Evolutionary conservation across 2,113 vertebrate species (phyloP).

Genomic region (Aspiorhynchus laticeps): DNA sequence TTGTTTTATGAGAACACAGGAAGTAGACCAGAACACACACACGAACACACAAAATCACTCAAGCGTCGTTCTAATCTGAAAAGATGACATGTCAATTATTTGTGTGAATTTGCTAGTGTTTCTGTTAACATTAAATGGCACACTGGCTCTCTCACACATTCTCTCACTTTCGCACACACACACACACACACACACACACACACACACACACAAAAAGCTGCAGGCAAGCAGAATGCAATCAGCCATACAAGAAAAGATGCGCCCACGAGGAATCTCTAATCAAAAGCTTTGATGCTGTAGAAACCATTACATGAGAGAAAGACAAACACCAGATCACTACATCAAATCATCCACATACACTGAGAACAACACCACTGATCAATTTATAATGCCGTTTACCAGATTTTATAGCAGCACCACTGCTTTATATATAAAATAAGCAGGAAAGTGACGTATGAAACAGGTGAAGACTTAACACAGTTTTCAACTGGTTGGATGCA

Average conservation of each 20-base stretch:
- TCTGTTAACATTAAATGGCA: background rate
- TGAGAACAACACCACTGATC: background rate
- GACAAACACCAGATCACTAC: constrained; percentile 3
- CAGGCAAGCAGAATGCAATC: constrained; percentile 30
- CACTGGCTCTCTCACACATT: background rate
- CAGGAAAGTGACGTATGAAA: background rate
- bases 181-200: constrained; percentile 23
- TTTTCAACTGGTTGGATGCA: background rate
- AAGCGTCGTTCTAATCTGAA: background rate
- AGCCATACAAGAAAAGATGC: constrained; percentile 1
- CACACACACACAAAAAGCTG: constrained; percentile 4
- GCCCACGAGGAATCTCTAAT: constrained; percentile 34
- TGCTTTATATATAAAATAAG: background rate
- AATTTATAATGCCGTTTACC: background rate
- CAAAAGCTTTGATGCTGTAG: constrained; percentile 11
- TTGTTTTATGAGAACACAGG: no score
- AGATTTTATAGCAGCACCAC: background rate
- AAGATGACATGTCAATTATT: background rate
- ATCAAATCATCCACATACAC: background rate
- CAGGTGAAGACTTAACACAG: background rate
- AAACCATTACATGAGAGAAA: constrained; percentile 12
- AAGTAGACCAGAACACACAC: no score
- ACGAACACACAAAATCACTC: background rate
- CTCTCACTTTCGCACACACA: constrained; percentile 18
- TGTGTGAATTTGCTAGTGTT: background rate